Evolutionary conservation across 2,888 invertebrate species (phyloP).

Genomic region (Drosophila buzzatii): DNA sequence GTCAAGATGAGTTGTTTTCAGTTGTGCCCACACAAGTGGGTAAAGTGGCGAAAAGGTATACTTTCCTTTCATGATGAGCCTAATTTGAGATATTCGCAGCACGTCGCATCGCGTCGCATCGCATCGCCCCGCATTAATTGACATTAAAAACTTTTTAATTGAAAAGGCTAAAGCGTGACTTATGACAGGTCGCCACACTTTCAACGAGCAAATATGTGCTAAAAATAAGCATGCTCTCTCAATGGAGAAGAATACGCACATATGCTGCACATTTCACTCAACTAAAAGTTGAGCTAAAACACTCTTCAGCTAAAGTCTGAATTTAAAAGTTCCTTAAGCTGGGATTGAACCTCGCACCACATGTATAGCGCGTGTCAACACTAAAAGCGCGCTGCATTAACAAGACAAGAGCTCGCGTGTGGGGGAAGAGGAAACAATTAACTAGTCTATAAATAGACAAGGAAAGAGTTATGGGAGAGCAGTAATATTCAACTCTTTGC

Average conservation of each 20-base stretch:
- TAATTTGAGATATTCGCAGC: slow-evolving; percentile 20
- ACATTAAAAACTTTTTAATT: slow-evolving; percentile 60
- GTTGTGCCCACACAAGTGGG: slow-evolving; percentile 15
- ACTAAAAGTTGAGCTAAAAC: not conserved
- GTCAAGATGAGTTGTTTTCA: slow-evolving; percentile 33
- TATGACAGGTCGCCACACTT: slow-evolving; percentile 1
- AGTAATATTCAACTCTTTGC: not conserved
- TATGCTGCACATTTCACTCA: not conserved
- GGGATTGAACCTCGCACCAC: slow-evolving; percentile 3
- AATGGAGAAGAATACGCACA: not conserved
- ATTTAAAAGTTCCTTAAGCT: not conserved
- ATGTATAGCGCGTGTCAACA: not conserved
- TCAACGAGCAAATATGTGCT: slow-evolving; percentile 10
- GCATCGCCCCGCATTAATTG: slow-evolving; percentile 38
- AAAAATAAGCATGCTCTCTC: slow-evolving; percentile 1
- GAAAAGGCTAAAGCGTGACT: slow-evolving; percentile 35
- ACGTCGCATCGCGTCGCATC: slow-evolving; percentile 5
- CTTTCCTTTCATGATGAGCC: slow-evolving; percentile 25
- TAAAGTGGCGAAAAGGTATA: slow-evolving; percentile 7
- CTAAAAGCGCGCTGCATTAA: not conserved
- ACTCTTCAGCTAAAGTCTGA: not conserved
- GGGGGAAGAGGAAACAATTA: not conserved
- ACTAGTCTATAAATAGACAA: not conserved
- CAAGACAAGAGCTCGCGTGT: not conserved
- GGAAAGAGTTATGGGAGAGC: not conserved